phyloP scores from a whole-genome alignment of 2,113 vertebrate genomes.

The Sclerurus mexicanus region DNA sequence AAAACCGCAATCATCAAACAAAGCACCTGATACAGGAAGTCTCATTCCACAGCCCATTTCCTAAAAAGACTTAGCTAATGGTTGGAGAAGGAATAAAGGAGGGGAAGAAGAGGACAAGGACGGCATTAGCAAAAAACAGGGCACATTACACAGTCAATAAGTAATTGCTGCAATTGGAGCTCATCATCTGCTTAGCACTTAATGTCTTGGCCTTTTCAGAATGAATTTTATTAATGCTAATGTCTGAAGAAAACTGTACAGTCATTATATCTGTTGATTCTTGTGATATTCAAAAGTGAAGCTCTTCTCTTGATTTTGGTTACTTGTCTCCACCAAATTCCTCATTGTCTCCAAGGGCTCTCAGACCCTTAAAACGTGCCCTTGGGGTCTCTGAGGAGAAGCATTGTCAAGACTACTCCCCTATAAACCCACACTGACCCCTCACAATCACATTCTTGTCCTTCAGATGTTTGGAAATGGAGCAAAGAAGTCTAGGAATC shows the following conservation, averaged over 20 bases:
- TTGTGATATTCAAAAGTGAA: background rate
- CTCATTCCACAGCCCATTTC: background rate
- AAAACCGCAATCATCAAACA: background rate
- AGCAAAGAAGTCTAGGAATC: background rate
- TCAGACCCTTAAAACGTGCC: background rate
- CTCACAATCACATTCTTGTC: background rate
- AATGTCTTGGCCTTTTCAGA: slow-evolving; percentile 37
- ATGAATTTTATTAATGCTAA: slow-evolving; percentile 37
- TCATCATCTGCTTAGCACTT: slow-evolving; percentile 49
- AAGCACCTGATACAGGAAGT: background rate
- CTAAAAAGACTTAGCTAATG: background rate
- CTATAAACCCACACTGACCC: background rate
- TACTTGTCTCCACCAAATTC: background rate
- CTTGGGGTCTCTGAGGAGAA: background rate
- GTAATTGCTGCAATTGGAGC: slow-evolving; percentile 52
- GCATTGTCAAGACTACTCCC: background rate
- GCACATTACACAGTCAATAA: background rate
- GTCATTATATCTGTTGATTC: background rate
- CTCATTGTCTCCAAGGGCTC: background rate
- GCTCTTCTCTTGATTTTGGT: background rate
- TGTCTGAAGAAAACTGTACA: background rate
- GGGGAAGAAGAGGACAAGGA: background rate
- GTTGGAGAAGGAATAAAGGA: background rate
- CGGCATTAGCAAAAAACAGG: background rate
- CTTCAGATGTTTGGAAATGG: background rate